phyloP scores from a whole-genome alignment of 2,113 vertebrate species.

The Phyllopteryx taeniolatus region DNA sequence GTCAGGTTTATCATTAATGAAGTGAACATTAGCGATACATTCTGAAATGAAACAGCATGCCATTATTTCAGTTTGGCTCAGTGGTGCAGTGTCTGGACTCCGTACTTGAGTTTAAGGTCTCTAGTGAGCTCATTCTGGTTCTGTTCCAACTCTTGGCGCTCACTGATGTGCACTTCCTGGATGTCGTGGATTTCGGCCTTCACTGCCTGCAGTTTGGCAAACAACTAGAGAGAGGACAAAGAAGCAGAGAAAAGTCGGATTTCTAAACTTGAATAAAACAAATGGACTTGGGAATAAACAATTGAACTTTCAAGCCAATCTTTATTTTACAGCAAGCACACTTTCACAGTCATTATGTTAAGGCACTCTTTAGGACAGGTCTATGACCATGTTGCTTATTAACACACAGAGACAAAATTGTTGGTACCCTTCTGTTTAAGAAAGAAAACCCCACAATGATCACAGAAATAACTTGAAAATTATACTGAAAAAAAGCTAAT shows the following conservation, averaged over 20 bases:
- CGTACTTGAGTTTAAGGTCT: slow-evolving; percentile 93
- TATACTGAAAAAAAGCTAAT: too few species aligned
- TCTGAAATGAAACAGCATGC: neutral
- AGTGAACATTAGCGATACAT: neutral
- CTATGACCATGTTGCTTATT: too few species aligned
- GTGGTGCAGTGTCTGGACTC: neutral
- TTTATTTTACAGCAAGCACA: too few species aligned
- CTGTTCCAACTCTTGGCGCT: slow-evolving; percentile 93
- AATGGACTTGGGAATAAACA: too few species aligned
- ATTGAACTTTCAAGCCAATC: too few species aligned
- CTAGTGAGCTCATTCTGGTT: slow-evolving; percentile 93
- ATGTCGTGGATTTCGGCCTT: slow-evolving; percentile 94
- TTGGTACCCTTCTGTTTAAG: too few species aligned
- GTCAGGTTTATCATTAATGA: neutral
- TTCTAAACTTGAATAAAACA: too few species aligned
- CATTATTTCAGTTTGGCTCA: neutral
- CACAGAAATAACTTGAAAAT: too few species aligned
- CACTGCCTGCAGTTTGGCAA: slow-evolving; percentile 95
- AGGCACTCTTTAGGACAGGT: too few species aligned
- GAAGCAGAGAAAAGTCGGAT: neutral
- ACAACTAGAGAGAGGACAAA: slow-evolving; percentile 74
- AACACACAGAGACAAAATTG: too few species aligned
- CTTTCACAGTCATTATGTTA: too few species aligned
- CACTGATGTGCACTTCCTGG: slow-evolving; percentile 90
- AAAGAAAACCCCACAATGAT: too few species aligned